Conservation (phyloP, 2,888 invertebrate species). For the Camptogramma bilineatum region DNA sequence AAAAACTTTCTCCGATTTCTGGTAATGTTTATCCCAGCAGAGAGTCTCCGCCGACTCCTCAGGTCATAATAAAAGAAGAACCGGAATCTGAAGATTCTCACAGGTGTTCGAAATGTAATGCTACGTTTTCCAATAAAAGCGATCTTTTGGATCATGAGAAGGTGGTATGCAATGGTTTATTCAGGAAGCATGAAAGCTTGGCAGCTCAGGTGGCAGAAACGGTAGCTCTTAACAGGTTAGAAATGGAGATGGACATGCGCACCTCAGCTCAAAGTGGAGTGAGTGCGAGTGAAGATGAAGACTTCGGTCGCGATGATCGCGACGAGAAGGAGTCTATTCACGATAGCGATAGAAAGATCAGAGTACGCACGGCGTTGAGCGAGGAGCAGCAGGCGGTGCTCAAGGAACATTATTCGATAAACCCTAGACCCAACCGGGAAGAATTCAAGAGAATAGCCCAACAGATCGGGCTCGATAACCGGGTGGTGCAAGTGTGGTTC, state of each 20-base stretch:
- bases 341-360: slow-evolving; percentile 91
- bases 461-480: slow-evolving; percentile 89
- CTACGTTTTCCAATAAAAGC: slow-evolving; percentile 84
- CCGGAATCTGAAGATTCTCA: slow-evolving; percentile 72
- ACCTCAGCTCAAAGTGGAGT: slow-evolving; percentile 80
- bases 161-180: slow-evolving; percentile 83
- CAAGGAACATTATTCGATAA: slow-evolving; percentile 94
- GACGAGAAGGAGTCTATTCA: slow-evolving; percentile 84
- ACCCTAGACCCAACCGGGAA: slow-evolving; percentile 97
- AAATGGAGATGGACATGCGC: slow-evolving; percentile 81
- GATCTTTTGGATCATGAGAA: slow-evolving; percentile 91
- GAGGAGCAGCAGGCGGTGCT: slow-evolving; percentile 96
- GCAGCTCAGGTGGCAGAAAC: slow-evolving; percentile 92
- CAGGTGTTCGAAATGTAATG: slow-evolving; percentile 86
- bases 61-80: slow-evolving; percentile 69
- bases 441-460: slow-evolving; percentile 96
- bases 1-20: slow-evolving; percentile 87
- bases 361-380: slow-evolving; percentile 96
- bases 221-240: slow-evolving; percentile 82
- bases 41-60: slow-evolving; percentile 63
- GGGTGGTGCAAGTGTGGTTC: slow-evolving; percentile 98
- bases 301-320: slow-evolving; percentile 78
- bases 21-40: slow-evolving; percentile 73
- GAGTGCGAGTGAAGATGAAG: slow-evolving; percentile 88
- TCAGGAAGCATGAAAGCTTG: slow-evolving; percentile 89